These are phyloP conservation scores for Serilophus lunatus DNA, from an alignment of 2,113 vertebrate species.

Conservation along the genomic window DNA sequence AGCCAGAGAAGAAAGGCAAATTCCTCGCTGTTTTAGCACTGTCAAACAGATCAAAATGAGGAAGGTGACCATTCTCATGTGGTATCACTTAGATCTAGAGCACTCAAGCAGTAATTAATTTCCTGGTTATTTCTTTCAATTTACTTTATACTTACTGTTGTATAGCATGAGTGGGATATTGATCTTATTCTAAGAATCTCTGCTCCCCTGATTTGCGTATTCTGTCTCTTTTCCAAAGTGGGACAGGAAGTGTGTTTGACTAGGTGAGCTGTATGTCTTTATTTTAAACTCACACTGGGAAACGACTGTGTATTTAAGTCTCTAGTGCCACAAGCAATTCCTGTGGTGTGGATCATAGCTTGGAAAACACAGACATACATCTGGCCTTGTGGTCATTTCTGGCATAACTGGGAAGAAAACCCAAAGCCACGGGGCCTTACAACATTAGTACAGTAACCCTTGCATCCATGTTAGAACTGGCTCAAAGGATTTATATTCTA, in stretches of 20 bases:
- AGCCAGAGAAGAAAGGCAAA: neutral
- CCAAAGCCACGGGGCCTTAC: neutral
- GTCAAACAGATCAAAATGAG: neutral
- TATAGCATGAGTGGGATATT: neutral
- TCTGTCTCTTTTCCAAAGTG: neutral
- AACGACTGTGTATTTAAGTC: neutral
- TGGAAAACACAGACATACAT: neutral
- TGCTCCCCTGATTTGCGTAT: neutral
- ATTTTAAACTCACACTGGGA: neutral
- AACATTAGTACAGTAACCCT: neutral
- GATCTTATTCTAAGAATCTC: neutral
- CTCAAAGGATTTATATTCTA: neutral
- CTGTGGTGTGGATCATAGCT: neutral
- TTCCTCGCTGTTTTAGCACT: neutral
- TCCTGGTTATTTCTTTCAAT: neutral
- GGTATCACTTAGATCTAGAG: neutral
- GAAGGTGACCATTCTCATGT: neutral
- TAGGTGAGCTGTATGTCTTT: neutral
- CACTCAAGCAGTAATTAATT: neutral
- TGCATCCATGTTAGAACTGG: accelerated
- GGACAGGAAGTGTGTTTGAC: neutral
- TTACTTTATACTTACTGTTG: neutral
- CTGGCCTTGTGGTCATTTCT: neutral
- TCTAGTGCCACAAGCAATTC: neutral
- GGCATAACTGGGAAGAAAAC: neutral